phyloP scores from a whole-genome alignment of 2,797 vertebrate genomes.

The Epinephelus malabaricus region DNA sequence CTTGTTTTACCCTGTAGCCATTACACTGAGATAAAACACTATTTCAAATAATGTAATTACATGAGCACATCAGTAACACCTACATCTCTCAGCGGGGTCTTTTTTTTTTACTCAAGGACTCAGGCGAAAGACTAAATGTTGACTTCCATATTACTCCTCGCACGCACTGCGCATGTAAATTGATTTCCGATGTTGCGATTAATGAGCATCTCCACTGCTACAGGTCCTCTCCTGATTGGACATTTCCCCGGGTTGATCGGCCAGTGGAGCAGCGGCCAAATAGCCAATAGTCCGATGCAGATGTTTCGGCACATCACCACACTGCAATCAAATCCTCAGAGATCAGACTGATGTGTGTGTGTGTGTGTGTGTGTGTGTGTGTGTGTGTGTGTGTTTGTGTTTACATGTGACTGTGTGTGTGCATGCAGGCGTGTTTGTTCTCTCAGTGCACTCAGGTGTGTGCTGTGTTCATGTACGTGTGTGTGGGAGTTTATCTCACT shows the following conservation, averaged over 20 bases:
- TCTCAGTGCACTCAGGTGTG: conserved; percentile 17
- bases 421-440: background rate
- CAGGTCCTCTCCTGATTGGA: conserved; percentile 72
- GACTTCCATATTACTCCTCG: conserved; percentile 61
- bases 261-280: conserved; percentile 27
- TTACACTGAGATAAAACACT: conserved; percentile 34
- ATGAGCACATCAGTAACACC: conserved; percentile 48
- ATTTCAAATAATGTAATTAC: conserved; percentile 52
- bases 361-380: background rate
- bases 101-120: conserved; percentile 45
- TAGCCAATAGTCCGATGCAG: conserved; percentile 50
- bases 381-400: no score
- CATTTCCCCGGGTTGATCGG: conserved; percentile 58
- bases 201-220: conserved; percentile 65
- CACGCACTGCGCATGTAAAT: conserved; percentile 75
- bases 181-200: conserved; percentile 81
- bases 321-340: conserved; percentile 48
- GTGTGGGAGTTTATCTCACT: conserved; percentile 21
- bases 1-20: conserved; percentile 27
- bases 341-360: conserved; percentile 37
- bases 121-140: conserved; percentile 64
- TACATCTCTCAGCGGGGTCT: conserved; percentile 29
- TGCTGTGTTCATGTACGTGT: background rate
- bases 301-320: conserved; percentile 30
- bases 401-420: background rate